These are phyloP conservation scores for Zelleria hepariella DNA, from an alignment of 2,888 invertebrate genomes.

Conservation along the genomic window DNA sequence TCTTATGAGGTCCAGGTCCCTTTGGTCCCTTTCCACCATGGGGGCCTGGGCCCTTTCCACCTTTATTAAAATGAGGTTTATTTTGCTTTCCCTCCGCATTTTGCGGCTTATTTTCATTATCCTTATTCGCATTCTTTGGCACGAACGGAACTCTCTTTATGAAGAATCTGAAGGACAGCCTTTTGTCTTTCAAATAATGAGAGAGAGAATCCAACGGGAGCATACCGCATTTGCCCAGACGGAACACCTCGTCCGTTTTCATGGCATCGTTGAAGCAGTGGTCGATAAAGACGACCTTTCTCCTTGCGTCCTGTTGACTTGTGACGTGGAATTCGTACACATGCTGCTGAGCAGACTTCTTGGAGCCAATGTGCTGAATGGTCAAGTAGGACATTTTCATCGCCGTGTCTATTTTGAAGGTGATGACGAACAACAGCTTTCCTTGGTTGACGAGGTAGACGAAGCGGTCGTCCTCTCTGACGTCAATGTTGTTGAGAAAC, in stretches of 20 bases:
- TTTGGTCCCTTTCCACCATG: background rate
- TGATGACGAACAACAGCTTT: slow-evolving; percentile 46
- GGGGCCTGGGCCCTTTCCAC: background rate
- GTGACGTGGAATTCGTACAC: slow-evolving; percentile 50
- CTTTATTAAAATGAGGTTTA: background rate
- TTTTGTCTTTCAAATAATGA: slow-evolving; percentile 42
- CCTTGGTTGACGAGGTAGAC: slow-evolving; percentile 39
- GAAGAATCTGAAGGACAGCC: slow-evolving; percentile 40
- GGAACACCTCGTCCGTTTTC: slow-evolving; percentile 49
- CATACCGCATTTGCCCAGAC: slow-evolving; percentile 43
- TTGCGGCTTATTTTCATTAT: background rate
- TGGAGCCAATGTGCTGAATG: slow-evolving; percentile 51
- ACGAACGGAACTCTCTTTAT: slow-evolving; percentile 32
- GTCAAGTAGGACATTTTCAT: slow-evolving; percentile 54
- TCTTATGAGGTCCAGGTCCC: background rate
- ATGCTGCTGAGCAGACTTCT: slow-evolving; percentile 41
- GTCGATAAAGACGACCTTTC: slow-evolving; percentile 45
- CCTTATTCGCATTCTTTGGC: slow-evolving; percentile 7
- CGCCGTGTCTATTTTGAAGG: slow-evolving; percentile 46
- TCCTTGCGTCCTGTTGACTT: slow-evolving; percentile 40
- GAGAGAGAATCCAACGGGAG: slow-evolving; percentile 38
- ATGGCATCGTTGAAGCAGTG: slow-evolving; percentile 51
- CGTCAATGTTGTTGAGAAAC: slow-evolving; percentile 28
- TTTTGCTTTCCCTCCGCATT: background rate
- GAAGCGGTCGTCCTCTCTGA: slow-evolving; percentile 38